A percentile compares a stretch with the other conserved stretches of the same genome.
These are phyloP conservation scores for Micromussa lordhowensis DNA, from an alignment of 92 coral and sea anemone genomes.

Conservation along the genomic window DNA sequence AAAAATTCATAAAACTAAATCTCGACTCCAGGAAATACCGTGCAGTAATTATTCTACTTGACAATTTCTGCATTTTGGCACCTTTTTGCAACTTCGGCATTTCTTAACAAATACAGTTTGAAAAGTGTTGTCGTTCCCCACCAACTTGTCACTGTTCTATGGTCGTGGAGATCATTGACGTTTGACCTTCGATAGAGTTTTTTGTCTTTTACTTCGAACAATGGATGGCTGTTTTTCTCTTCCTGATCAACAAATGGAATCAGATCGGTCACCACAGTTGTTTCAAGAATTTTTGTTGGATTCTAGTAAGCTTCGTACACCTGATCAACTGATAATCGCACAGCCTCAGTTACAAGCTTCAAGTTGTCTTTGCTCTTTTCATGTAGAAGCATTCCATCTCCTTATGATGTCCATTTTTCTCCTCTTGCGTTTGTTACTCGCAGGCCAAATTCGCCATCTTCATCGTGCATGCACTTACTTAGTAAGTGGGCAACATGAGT, in stretches of 20 bases:
- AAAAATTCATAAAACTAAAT: too few species aligned
- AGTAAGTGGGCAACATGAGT: slow-evolving; percentile 56
- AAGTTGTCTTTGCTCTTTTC: slow-evolving; percentile 39
- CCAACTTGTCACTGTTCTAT: slow-evolving; percentile 54
- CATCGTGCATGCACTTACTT: slow-evolving; percentile 82
- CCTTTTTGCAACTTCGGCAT: too few species aligned
- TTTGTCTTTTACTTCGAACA: slow-evolving; percentile 63
- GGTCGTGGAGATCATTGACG: slow-evolving; percentile 44
- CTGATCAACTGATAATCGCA: slow-evolving; percentile 67
- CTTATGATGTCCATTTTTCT: slow-evolving; percentile 78
- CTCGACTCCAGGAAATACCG: too few species aligned
- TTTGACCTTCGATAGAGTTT: slow-evolving; percentile 55
- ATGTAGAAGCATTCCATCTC: slow-evolving; percentile 70
- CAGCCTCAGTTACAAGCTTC: slow-evolving; percentile 40
- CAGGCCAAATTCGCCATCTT: slow-evolving; percentile 73
- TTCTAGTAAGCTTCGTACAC: slow-evolving; percentile 41
- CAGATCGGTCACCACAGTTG: slow-evolving; percentile 43
- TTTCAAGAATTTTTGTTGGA: slow-evolving; percentile 7
- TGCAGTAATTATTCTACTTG: too few species aligned
- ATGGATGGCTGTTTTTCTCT: slow-evolving; percentile 68
- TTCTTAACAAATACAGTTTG: background rate
- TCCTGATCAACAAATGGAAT: slow-evolving; percentile 64
- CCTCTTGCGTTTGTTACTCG: slow-evolving; percentile 73
- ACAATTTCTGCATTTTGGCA: too few species aligned
- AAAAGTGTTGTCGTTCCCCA: slow-evolving; percentile 35